Percentiles rank a stretch among this genome's conserved stretches.
Evolutionary conservation across 2,888 invertebrate genomes (phyloP).

Genomic region (Acleris laterana): DNA sequence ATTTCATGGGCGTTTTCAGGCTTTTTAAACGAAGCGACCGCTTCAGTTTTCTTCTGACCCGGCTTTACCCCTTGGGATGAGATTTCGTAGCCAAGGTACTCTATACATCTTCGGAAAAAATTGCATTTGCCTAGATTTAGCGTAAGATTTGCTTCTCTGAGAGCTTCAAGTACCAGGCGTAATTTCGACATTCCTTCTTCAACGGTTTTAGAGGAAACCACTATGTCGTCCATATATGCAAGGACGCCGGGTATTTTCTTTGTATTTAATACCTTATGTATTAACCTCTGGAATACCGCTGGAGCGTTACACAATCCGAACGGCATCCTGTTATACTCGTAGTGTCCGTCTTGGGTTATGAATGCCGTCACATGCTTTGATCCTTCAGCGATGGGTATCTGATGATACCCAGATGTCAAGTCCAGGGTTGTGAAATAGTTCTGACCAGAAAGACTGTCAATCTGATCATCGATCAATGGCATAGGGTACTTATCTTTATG

Average conservation of each 20-base stretch:
- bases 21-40: conserved; percentile 2
- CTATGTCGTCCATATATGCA: conserved; percentile 48
- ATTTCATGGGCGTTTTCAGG: conserved; percentile 6
- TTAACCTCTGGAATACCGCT: conserved; percentile 46
- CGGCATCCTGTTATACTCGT: conserved; percentile 43
- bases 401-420: conserved; percentile 12
- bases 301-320: conserved; percentile 49
- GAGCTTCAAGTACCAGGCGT: conserved; percentile 28
- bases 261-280: conserved; percentile 38
- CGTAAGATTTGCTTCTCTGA: conserved; percentile 35
- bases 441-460: conserved; percentile 45
- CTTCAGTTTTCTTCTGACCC: conserved; percentile 8
- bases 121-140: conserved; percentile 29
- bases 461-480: conserved; percentile 48
- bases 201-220: conserved; percentile 40
- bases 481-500: conserved; percentile 47
- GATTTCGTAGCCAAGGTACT: conserved; percentile 9
- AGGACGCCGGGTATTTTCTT: conserved; percentile 28
- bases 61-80: not conserved
- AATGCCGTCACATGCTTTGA: conserved; percentile 51
- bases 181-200: conserved; percentile 36
- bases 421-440: conserved; percentile 45
- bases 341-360: conserved; percentile 41
- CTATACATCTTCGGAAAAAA: conserved; percentile 3
- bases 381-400: conserved; percentile 15